phyloP scores from a whole-genome alignment of 2,113 vertebrate species.

The Eulacestoma nigropectus region DNA sequence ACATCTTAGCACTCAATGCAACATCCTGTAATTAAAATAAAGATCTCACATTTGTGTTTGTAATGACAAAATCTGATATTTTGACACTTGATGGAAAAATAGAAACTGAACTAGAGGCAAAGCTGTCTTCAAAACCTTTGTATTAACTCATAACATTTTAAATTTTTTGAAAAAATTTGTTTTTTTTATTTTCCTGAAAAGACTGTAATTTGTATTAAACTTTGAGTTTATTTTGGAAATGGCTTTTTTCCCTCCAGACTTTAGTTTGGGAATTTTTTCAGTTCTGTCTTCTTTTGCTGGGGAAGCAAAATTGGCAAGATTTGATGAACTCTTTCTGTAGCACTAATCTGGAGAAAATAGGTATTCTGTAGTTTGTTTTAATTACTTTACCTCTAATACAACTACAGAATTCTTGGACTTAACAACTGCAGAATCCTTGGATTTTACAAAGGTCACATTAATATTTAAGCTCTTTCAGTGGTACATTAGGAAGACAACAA shows the following conservation, averaged over 20 bases:
- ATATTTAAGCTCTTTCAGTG: background rate
- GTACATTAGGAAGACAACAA: background rate
- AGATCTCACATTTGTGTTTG: background rate
- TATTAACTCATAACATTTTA: background rate
- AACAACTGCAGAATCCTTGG: background rate
- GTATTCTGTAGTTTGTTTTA: background rate
- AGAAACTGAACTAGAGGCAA: background rate
- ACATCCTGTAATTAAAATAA: background rate
- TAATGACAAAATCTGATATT: background rate
- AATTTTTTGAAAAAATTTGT: background rate
- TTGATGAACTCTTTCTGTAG: background rate
- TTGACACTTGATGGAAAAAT: background rate
- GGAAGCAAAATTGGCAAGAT: background rate
- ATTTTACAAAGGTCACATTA: background rate
- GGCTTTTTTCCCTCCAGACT: background rate
- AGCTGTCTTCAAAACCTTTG: background rate
- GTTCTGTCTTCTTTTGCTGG: background rate
- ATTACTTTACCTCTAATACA: background rate
- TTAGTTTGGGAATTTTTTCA: background rate
- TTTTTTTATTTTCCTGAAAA: background rate
- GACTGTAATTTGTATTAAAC: background rate
- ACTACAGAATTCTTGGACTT: background rate
- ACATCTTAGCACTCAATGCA: background rate
- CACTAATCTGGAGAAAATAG: background rate
- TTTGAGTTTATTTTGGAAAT: background rate